phyloP scores from a whole-genome alignment of 53 echinoderm and acorn worm species.

The Holothuria leucospilota region DNA sequence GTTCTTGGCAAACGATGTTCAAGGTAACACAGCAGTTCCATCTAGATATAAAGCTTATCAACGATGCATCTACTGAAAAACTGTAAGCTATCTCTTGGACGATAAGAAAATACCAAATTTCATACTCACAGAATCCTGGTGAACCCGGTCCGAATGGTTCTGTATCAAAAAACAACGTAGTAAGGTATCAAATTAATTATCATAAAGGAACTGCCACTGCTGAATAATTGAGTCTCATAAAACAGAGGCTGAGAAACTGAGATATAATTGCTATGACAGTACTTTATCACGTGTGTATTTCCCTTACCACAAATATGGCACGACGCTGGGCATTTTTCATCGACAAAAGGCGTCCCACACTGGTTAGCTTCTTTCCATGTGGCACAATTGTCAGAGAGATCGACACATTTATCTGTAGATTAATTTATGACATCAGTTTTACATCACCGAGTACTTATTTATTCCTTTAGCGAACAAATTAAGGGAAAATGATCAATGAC shows the following conservation, averaged over 20 bases:
- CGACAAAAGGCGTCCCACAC: conserved; percentile 53
- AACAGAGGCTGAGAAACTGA: no score
- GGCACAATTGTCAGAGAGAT: conserved; percentile 55
- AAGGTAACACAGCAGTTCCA: no score
- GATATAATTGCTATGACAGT: no score
- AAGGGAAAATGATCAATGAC: no score
- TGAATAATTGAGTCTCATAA: no score
- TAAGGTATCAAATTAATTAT: neutral
- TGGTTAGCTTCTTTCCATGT: conserved; percentile 62
- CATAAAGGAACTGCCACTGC: no score
- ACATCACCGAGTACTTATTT: neutral
- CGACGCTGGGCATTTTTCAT: conserved; percentile 59
- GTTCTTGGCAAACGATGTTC: neutral
- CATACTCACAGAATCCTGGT: conserved; percentile 76
- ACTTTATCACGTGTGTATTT: no score
- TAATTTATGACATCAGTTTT: neutral
- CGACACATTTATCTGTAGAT: conserved; percentile 63
- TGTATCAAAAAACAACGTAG: neutral
- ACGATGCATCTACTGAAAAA: no score
- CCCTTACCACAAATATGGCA: conserved; percentile 48
- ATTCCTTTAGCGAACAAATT: no score
- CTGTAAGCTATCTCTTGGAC: no score
- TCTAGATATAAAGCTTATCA: no score
- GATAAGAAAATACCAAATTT: neutral
- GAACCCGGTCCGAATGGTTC: conserved; percentile 73